A percentile compares a stretch with the other conserved stretches of the same genome.
Evolutionary conservation across 2,888 invertebrate species (phyloP).

Genomic region (Mesoligia furuncula): DNA sequence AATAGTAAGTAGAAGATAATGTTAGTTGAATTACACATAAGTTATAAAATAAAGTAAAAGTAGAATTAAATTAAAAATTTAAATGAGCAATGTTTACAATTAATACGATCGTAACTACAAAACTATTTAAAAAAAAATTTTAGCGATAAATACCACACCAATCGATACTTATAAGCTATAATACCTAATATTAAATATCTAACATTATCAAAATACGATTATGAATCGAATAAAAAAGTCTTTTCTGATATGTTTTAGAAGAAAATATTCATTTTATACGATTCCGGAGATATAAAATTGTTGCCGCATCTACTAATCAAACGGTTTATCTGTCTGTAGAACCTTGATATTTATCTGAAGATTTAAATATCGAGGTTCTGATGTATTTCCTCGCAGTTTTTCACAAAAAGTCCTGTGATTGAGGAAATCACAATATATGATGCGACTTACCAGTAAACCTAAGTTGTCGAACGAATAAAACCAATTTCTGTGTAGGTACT

Average conservation of each 20-base stretch:
- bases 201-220: slow-evolving; percentile 12
- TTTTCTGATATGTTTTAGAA: slow-evolving; percentile 33
- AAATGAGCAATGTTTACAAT: too few species aligned
- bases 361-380: neutral
- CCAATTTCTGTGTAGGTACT: neutral
- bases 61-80: too few species aligned
- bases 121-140: too few species aligned
- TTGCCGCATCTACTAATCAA: slow-evolving; percentile 75
- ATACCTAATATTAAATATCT: neutral
- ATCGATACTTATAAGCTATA: neutral
- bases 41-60: too few species aligned
- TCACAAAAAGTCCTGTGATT: neutral
- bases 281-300: slow-evolving; percentile 78
- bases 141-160: too few species aligned
- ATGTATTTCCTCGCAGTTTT: slow-evolving; percentile 1
- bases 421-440: neutral
- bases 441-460: neutral
- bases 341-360: neutral
- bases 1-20: too few species aligned
- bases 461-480: neutral
- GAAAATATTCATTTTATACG: slow-evolving; percentile 77
- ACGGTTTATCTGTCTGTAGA: slow-evolving; percentile 70
- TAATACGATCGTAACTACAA: too few species aligned
- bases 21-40: too few species aligned
- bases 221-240: slow-evolving; percentile 22